phyloP scores from a whole-genome alignment of 2,797 vertebrate genomes.

The Coranthus polyacanthus region DNA sequence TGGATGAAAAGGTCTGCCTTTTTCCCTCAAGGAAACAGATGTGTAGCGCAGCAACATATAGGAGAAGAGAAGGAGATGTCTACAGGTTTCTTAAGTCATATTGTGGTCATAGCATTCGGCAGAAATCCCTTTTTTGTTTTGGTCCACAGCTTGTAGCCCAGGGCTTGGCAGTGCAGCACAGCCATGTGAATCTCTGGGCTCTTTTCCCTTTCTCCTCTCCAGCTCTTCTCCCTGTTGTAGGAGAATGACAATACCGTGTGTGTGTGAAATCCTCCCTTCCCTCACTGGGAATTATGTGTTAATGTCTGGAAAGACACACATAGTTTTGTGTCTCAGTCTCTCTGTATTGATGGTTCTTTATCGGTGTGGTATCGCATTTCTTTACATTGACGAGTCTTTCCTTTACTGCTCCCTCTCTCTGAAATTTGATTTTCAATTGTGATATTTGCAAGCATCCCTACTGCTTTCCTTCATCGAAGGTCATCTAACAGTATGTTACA shows the following conservation, averaged over 20 bases:
- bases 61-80: slow-evolving; percentile 7
- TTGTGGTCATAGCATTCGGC: slow-evolving; percentile 5
- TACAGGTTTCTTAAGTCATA: slow-evolving; percentile 34
- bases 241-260: slow-evolving; percentile 27
- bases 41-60: too few relatives aligned
- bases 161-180: slow-evolving; percentile 39
- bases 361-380: too few relatives aligned
- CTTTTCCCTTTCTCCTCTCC: slow-evolving; percentile 13
- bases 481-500: neutral
- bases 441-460: slow-evolving; percentile 1
- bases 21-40: too few relatives aligned
- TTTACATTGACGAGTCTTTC: too few relatives aligned
- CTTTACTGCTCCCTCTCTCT: neutral
- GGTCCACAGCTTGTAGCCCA: slow-evolving; percentile 49
- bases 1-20: too few relatives aligned
- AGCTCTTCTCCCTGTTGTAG: slow-evolving; percentile 26
- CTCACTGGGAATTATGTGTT: neutral
- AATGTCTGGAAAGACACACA: slow-evolving; percentile 13
- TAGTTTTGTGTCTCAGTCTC: neutral
- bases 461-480: neutral
- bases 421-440: neutral
- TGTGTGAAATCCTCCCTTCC: slow-evolving; percentile 30
- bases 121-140: slow-evolving; percentile 46
- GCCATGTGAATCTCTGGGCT: slow-evolving; percentile 42
- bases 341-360: neutral